Conservation (phyloP, 2,113 vertebrate genomes). For the Bucco capensis region DNA sequence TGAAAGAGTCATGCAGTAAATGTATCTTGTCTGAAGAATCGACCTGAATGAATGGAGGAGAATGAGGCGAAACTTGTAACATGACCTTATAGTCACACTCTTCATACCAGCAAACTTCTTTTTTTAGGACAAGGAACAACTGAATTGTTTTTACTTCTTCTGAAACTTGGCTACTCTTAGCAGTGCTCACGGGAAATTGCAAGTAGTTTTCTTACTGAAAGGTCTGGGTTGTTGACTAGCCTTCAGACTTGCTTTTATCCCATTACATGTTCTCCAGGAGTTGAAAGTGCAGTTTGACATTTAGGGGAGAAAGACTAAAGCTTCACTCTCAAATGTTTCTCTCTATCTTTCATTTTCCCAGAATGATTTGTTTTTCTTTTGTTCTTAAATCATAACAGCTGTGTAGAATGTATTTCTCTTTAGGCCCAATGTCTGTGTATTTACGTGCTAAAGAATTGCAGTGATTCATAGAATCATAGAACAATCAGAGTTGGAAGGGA, state of each 20-base stretch:
- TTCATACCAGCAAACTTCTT: background rate
- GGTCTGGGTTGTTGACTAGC: background rate
- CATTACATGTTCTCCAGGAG: background rate
- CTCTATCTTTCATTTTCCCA: background rate
- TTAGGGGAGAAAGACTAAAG: background rate
- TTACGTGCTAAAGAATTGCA: background rate
- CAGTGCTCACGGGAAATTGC: background rate
- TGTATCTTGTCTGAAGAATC: background rate
- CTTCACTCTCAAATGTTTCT: background rate
- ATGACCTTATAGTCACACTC: background rate
- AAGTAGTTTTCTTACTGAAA: background rate
- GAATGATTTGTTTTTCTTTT: background rate
- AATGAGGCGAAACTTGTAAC: background rate
- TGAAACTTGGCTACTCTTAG: background rate
- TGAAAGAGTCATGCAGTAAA: background rate
- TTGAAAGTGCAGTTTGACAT: background rate
- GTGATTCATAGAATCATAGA: too few relatives aligned
- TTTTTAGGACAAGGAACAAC: background rate
- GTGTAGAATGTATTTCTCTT: background rate
- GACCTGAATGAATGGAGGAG: background rate
- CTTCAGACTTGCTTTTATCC: slow-evolving; percentile 2
- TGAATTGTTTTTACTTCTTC: background rate
- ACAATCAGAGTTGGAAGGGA: too few relatives aligned
- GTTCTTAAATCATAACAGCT: background rate
- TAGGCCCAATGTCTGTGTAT: background rate